These are phyloP conservation scores for Abrostola triplasia DNA, from an alignment of 2,888 invertebrate genomes.

Conservation along the genomic window DNA sequence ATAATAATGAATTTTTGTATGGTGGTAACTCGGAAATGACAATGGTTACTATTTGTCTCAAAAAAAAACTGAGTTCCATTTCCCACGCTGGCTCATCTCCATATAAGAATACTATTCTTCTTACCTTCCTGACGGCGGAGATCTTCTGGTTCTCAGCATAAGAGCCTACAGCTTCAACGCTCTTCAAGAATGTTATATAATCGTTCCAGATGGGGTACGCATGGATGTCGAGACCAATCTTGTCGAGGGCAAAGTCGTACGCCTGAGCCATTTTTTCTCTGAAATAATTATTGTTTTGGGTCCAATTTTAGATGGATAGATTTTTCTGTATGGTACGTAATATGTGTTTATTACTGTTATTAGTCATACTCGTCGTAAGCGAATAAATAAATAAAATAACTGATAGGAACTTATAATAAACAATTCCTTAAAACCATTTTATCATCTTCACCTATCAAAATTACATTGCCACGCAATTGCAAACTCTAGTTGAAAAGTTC, in stretches of 20 bases:
- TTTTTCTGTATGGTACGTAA: too few relatives aligned
- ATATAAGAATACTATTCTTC: neutral
- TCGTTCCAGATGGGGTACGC: slow-evolving; percentile 99
- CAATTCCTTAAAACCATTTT: too few relatives aligned
- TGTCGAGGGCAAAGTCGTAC: slow-evolving; percentile 99
- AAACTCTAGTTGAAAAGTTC: too few relatives aligned
- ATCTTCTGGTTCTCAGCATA: slow-evolving; percentile 99
- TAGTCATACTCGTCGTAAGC: too few relatives aligned
- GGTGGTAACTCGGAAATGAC: neutral
- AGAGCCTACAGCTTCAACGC: slow-evolving; percentile 98
- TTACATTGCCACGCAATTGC: too few relatives aligned
- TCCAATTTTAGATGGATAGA: too few relatives aligned
- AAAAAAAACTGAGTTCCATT: too few relatives aligned
- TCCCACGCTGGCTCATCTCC: neutral
- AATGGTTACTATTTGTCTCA: too few relatives aligned
- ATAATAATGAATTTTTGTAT: too few relatives aligned
- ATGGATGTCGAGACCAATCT: slow-evolving; percentile 99
- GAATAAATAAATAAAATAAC: too few relatives aligned
- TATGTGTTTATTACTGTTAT: neutral
- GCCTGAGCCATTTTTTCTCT: slow-evolving; percentile 99
- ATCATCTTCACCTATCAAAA: too few relatives aligned
- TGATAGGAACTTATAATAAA: too few relatives aligned
- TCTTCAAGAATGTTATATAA: slow-evolving; percentile 98
- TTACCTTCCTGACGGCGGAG: slow-evolving; percentile 97
- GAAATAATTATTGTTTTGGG: slow-evolving; percentile 6